phyloP scores from a whole-genome alignment of 2,113 vertebrate species.

The Misgurnus mizolepis region DNA sequence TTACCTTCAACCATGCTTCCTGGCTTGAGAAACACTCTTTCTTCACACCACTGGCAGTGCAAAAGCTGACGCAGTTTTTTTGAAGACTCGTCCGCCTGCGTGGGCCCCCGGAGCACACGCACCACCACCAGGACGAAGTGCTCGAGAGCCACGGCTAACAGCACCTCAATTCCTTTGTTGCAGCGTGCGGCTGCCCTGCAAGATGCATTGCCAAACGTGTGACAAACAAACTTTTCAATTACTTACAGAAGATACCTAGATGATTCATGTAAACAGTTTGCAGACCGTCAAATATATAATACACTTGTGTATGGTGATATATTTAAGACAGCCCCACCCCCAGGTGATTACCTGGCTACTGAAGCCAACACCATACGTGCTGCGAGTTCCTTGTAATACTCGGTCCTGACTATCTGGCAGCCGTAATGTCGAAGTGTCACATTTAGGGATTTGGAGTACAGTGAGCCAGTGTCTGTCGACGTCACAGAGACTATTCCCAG shows the following conservation, averaged over 20 bases:
- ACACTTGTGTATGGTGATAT: neutral
- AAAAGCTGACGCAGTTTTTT: constrained; percentile 87
- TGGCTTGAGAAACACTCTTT: constrained; percentile 88
- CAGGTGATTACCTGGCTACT: constrained; percentile 83
- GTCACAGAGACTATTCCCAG: constrained; percentile 93
- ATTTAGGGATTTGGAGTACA: constrained; percentile 91
- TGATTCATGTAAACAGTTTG: neutral
- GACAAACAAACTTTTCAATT: neutral
- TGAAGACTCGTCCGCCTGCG: constrained; percentile 85
- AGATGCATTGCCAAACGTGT: constrained; percentile 2
- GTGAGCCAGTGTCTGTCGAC: constrained; percentile 89
- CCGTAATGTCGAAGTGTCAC: constrained; percentile 91
- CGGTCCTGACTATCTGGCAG: constrained; percentile 89
- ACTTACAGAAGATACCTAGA: neutral
- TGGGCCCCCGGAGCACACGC: constrained; percentile 86
- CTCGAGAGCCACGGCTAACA: constrained; percentile 90
- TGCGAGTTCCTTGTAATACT: constrained; percentile 94
- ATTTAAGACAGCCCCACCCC: too few relatives aligned
- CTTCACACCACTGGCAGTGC: constrained; percentile 98
- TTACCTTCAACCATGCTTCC: constrained; percentile 93
- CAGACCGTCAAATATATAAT: neutral
- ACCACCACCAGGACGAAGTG: constrained; percentile 96
- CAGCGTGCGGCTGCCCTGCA: constrained; percentile 90
- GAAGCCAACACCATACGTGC: constrained; percentile 86
- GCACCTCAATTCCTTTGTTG: constrained; percentile 94